Base-by-base conservation (phyloP, 2,113 vertebrate species). In the Andinoacara biseriatus region DNA sequence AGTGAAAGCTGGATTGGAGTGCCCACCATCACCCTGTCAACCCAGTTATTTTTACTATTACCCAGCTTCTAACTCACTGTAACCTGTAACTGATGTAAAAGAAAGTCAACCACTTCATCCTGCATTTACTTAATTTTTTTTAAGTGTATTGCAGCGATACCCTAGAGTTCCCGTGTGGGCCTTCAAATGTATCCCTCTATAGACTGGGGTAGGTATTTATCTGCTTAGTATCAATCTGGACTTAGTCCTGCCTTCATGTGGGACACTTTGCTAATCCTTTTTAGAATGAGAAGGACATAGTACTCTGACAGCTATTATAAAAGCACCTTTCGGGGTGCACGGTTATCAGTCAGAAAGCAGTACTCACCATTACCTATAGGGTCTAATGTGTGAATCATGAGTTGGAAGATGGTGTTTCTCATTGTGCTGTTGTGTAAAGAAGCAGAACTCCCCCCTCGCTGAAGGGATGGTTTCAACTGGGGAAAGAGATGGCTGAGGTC, bases 351-450 rank as follows among this genome's bases (percentile, higher is more conserved):
- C 2, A 76, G 31, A 43, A 43, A 22, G 4, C n/a, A 67, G 60
- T 80, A 93, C 97, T 97, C 95, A 98, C 98, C 97, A 91, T 97
- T 95, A 89, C 96, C 95, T 74, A 99, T 87, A 78, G 97, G 97
- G 91, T 99, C 97, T 93, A 99, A 93, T 18, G 97, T 98, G 93
- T 97, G 97, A 91, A 99, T 96, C 97, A 99, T 97, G 83, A 99
- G 97, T 57, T 98, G 97, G 91, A 97, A 97, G 92, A 98, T 96
- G 94, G 97, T 98, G 94, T 91, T 96, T 26, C 98, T 96, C 95
- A 98, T 96, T 72, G 96, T 98, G 60, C 97, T 97, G 96, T 98
- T 98, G 95, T 99, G 98, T 24, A 99, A 94, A 75, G 98, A 99
- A 75, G 97, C 96, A 0, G 97, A 97, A 91, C 97, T 98, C 59